Conservation (phyloP, 1,140 invertebrate genomes). For the Streblospio benedicti region DNA sequence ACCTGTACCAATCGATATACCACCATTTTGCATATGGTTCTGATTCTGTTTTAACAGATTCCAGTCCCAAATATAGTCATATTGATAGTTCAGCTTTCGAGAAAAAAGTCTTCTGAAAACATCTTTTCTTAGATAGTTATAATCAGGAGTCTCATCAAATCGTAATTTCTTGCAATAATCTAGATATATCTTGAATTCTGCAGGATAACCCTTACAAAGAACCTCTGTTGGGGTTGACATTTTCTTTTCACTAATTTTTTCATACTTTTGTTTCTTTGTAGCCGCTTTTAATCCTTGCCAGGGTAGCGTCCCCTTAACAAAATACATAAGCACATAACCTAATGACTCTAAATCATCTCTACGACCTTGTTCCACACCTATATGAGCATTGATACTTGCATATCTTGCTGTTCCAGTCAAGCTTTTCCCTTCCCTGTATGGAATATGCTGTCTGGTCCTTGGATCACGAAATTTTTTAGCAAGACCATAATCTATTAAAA, state of each 20-base stretch:
- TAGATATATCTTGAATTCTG: constrained; percentile 36
- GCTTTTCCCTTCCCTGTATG: constrained; percentile 31
- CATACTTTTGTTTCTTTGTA: constrained; percentile 54
- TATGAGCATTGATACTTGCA: constrained; percentile 21
- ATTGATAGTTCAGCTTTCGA: constrained; percentile 26
- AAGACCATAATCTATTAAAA: constrained; percentile 54
- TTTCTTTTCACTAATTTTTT: constrained; percentile 53
- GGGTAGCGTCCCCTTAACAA: constrained; percentile 77
- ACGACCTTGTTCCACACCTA: constrained; percentile 64
- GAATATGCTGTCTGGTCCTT: constrained; percentile 18
- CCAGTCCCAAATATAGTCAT: constrained; percentile 99
- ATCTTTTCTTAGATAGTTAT: constrained; percentile 45
- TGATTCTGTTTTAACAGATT: constrained; percentile 94
- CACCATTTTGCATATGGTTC: no score
- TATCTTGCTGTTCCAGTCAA: constrained; percentile 30
- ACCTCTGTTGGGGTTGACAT: constrained; percentile 51
- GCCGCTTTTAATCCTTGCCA: constrained; percentile 69
- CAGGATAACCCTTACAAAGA: constrained; percentile 28
- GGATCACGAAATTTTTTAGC: constrained; percentile 46
- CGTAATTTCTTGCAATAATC: constrained; percentile 35
- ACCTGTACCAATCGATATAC: no score
- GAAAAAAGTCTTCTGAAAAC: constrained; percentile 48
- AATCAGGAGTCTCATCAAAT: constrained; percentile 49
- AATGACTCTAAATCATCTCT: constrained; percentile 94
- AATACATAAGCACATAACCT: constrained; percentile 95